Percentiles rank a stretch among this genome's conserved stretches.
Conservation (phyloP, 2,113 vertebrate genomes). For the Thymallus thymallus region DNA sequence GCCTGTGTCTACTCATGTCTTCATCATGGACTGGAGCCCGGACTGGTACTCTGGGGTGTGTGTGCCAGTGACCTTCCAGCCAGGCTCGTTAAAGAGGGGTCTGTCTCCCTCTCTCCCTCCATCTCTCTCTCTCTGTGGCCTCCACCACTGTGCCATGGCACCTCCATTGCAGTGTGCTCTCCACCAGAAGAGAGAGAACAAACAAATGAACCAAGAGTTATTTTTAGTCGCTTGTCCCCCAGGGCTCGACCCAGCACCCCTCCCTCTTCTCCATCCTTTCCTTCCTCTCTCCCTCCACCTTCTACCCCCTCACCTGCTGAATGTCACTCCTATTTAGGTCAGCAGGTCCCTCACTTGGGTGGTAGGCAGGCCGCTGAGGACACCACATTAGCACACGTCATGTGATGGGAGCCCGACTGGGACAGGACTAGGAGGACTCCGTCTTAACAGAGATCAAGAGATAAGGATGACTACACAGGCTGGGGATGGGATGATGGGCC, state of each 20-base stretch:
- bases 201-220: constrained; percentile 34
- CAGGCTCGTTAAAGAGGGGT: constrained; percentile 44
- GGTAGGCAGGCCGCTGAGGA: constrained; percentile 30
- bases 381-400: constrained; percentile 32
- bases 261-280: constrained; percentile 15
- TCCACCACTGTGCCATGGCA: constrained; percentile 3
- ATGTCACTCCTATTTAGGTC: constrained; percentile 71
- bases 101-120: constrained; percentile 9
- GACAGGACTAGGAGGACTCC: neutral
- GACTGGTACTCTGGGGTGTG: constrained; percentile 18
- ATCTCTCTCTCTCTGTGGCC: constrained; percentile 26
- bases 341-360: constrained; percentile 14
- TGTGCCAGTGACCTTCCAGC: constrained; percentile 54
- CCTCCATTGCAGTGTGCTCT: constrained; percentile 41
- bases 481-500: neutral
- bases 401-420: too few species aligned
- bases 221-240: constrained; percentile 58
- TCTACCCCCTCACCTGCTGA: constrained; percentile 49
- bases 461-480: neutral
- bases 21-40: constrained; percentile 54
- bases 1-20: constrained; percentile 51
- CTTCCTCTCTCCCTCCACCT: constrained; percentile 38
- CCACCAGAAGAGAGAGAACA: constrained; percentile 33
- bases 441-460: neutral
- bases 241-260: constrained; percentile 47